Base-by-base conservation (phyloP, 2,113 vertebrate genomes). In the Cromileptes altivelis region DNA sequence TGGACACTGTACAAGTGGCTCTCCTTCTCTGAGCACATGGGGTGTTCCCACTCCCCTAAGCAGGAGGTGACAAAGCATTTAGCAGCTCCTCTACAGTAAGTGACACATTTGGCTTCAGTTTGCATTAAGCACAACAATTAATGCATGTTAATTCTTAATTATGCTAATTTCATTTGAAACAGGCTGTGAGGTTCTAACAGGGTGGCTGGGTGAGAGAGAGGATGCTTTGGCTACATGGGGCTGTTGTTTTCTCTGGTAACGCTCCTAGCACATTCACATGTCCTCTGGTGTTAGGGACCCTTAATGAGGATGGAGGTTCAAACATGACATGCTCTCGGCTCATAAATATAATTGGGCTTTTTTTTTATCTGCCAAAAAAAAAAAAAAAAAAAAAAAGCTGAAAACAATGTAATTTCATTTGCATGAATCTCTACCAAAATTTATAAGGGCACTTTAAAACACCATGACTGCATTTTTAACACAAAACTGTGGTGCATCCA, bases 91-190 rank as follows among this genome's bases (percentile, higher is more conserved):
- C 96, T 96, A 69, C 82, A 84, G 76, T 62, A 97, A 97, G 96
- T 98, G 96, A 97, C 96, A 97, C 96, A 97, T 98, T 97, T 97
- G 78, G 86, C 92, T 87, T 96, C 97, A 96, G 97, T 97, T 98
- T 97, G 96, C 95, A 97, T 97, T 95, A 96, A 96, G 95, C 96
- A 95, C 96, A 96, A 96, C 97, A 97, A 99, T 99, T 98, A 99
- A 98, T 97, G 96, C 96, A 95, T 96, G 97, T 98, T 98, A 98
- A 97, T 97, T 98, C 97, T 98, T 97, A 97, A 98, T 99, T 97
- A 98, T 96, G 94, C 95, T 96, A 97, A 97, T 98, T 97, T 95
- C 95, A 96, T 96, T 96, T 96, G 96, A 97, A 97, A 96, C 93
- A 57, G 95, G 94, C 95, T 96, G 96, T 95, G 95, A 97, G 96